These are phyloP conservation scores for Drosophila azteca DNA, from an alignment of 1,140 invertebrate genomes.

Conservation along the genomic window DNA sequence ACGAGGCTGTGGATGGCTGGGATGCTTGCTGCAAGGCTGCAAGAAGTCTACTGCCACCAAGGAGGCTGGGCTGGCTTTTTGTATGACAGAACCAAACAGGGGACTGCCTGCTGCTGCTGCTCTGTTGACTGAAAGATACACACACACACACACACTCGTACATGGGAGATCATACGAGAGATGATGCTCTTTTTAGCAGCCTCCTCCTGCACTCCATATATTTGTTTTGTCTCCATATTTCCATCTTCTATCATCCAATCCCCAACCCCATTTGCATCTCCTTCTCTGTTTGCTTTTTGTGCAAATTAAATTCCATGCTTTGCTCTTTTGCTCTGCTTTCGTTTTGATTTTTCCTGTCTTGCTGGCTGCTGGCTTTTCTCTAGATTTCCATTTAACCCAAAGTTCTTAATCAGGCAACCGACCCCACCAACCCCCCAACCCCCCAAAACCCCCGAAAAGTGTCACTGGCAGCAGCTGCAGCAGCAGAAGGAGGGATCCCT, in stretches of 20 bases:
- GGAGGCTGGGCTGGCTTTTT: conserved; percentile 36
- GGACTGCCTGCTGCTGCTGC: conserved; percentile 37
- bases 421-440: not conserved
- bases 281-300: conserved; percentile 35
- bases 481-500: not conserved
- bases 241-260: too few species aligned
- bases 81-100: conserved; percentile 45
- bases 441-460: conserved; percentile 18
- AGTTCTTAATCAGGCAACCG: conserved; percentile 63
- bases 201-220: conserved; percentile 3
- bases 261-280: too few species aligned
- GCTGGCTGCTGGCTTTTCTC: conserved; percentile 14
- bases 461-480: conserved; percentile 42
- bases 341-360: conserved; percentile 22
- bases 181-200: conserved; percentile 46
- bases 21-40: not conserved
- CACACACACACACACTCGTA: too few species aligned
- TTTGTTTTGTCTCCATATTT: conserved; percentile 20
- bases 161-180: not conserved
- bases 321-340: conserved; percentile 34
- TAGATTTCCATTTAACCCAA: conserved; percentile 56
- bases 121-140: conserved; percentile 47
- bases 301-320: conserved; percentile 53
- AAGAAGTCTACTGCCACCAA: not conserved
- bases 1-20: conserved; percentile 22